Evolutionary conservation across 2,797 vertebrate species (phyloP).

Genomic region (Aeoliscus strigatus): DNA sequence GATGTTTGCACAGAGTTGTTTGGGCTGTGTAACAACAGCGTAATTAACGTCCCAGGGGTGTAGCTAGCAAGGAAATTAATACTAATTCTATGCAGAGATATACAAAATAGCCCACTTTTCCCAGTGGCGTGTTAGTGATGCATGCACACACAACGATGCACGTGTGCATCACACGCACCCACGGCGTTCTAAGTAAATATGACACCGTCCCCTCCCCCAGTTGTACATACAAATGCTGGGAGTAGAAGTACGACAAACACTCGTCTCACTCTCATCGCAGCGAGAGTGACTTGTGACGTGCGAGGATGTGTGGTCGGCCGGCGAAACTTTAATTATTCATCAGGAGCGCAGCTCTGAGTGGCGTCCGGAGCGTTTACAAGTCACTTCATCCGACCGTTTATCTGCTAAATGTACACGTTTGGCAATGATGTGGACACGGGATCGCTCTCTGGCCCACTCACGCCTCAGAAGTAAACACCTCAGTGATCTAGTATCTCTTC

Average conservation of each 20-base stretch:
- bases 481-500: conserved; percentile 19
- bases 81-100: conserved; percentile 68
- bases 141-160: conserved; percentile 1
- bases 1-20: conserved; percentile 62
- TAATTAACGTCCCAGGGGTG: conserved; percentile 67
- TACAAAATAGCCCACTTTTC: conserved; percentile 59
- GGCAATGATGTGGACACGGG: conserved; percentile 19
- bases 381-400: conserved; percentile 47
- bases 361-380: conserved; percentile 59
- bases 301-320: conserved; percentile 46
- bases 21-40: conserved; percentile 54
- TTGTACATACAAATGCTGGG: conserved; percentile 16
- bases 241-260: conserved; percentile 9
- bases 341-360: conserved; percentile 30
- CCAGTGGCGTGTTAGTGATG: conserved; percentile 54
- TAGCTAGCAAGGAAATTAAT: conserved; percentile 68
- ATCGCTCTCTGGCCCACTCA: conserved; percentile 12
- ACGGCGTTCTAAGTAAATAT: conserved; percentile 38
- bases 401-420: conserved; percentile 34
- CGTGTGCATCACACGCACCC: conserved; percentile 12
- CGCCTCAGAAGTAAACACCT: conserved; percentile 41
- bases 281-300: conserved; percentile 51
- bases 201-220: conserved; percentile 19
- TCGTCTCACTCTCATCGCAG: conserved; percentile 47
- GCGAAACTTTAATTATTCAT: conserved; percentile 61